phyloP scores from a whole-genome alignment of 2,113 vertebrate genomes.

The Plotosus lineatus region DNA sequence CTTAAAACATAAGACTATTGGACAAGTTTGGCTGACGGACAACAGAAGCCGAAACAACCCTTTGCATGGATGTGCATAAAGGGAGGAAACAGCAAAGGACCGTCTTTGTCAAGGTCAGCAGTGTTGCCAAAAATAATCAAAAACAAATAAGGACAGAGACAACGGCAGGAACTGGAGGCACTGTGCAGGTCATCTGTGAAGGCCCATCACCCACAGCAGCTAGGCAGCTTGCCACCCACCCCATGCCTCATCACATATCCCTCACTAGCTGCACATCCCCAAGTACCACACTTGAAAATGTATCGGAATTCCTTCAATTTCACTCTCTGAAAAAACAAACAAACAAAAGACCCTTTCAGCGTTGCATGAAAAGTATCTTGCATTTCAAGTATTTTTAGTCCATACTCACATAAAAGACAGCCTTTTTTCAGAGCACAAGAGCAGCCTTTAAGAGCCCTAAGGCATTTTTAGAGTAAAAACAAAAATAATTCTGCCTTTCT shows the following conservation, averaged over 20 bases:
- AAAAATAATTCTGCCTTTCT: slow-evolving; percentile 34
- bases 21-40: not conserved
- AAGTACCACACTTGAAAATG: slow-evolving; percentile 50
- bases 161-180: slow-evolving; percentile 49
- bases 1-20: not conserved
- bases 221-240: not conserved
- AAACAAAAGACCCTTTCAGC: slow-evolving; percentile 56
- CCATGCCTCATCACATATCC: slow-evolving; percentile 6
- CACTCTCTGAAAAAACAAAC: slow-evolving; percentile 44
- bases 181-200: slow-evolving; percentile 36
- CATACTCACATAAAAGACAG: slow-evolving; percentile 44
- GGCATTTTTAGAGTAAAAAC: slow-evolving; percentile 10
- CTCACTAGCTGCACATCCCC: slow-evolving; percentile 43
- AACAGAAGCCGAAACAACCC: not conserved
- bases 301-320: slow-evolving; percentile 60
- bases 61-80: slow-evolving; percentile 22
- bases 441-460: slow-evolving; percentile 13
- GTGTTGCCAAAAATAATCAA: slow-evolving; percentile 63
- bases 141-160: slow-evolving; percentile 19
- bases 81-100: slow-evolving; percentile 52
- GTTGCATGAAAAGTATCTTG: slow-evolving; percentile 42
- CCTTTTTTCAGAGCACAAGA: slow-evolving; percentile 34
- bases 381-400: slow-evolving; percentile 53
- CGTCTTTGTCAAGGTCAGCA: slow-evolving; percentile 51
- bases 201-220: slow-evolving; percentile 35